phyloP scores from a whole-genome alignment of 2,797 vertebrate species.

The Tokudaia muenninki region DNA sequence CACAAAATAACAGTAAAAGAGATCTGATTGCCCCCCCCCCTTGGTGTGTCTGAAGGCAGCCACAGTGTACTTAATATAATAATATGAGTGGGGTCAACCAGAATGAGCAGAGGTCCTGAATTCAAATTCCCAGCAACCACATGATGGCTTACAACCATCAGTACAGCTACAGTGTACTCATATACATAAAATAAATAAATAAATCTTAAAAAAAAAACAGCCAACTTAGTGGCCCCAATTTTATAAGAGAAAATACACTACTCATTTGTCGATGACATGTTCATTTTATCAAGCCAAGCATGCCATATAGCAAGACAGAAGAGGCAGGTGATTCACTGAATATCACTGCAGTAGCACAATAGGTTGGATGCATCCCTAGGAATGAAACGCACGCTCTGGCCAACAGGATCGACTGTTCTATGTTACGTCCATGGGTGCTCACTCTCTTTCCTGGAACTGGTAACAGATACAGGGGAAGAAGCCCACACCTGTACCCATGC shows the following conservation, averaged over 20 bases:
- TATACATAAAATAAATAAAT: too few species aligned
- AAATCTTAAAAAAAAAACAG: too few species aligned
- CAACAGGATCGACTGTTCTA: slow-evolving; percentile 24
- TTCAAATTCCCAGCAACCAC: too few species aligned
- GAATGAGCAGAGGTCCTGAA: too few species aligned
- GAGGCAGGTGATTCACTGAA: slow-evolving; percentile 63
- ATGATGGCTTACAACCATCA: too few species aligned
- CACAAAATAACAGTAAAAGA: background rate
- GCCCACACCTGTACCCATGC: background rate
- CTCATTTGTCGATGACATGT: slow-evolving; percentile 16
- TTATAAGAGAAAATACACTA: slow-evolving; percentile 5
- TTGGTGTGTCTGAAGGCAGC: too few species aligned
- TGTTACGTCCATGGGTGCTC: background rate
- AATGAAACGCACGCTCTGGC: slow-evolving; percentile 3
- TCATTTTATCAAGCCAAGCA: slow-evolving; percentile 44
- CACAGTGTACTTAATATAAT: too few species aligned
- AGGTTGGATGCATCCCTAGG: slow-evolving; percentile 27
- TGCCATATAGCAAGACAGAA: slow-evolving; percentile 45
- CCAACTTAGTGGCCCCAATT: too few species aligned
- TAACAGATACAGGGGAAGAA: slow-evolving; percentile 8
- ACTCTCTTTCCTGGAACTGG: slow-evolving; percentile 16
- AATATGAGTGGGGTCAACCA: too few species aligned
- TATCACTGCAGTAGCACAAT: slow-evolving; percentile 39
- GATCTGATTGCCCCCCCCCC: too few species aligned
- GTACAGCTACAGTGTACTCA: too few species aligned